These are phyloP conservation scores for Bos indicus DNA, from an alignment of 2,113 vertebrate genomes.

Conservation along the genomic window DNA sequence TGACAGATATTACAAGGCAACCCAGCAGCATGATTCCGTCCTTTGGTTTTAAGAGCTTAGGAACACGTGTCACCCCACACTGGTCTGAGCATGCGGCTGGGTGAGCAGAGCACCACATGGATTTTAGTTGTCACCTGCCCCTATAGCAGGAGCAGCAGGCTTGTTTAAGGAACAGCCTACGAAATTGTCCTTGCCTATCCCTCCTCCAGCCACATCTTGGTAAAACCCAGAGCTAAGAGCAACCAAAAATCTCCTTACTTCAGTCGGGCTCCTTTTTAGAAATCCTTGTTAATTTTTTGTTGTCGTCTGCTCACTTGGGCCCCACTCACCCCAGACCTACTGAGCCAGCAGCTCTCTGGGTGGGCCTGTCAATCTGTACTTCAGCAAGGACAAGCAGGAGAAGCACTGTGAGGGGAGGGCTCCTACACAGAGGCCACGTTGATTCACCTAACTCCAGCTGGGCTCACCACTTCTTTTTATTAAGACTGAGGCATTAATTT, in stretches of 20 bases:
- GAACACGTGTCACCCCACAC: rapidly evolving
- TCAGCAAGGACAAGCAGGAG: background rate
- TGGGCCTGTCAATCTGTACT: background rate
- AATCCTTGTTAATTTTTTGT: background rate
- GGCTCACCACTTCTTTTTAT: constrained; percentile 17
- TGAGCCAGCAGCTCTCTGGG: background rate
- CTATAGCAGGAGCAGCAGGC: no score
- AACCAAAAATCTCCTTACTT: background rate
- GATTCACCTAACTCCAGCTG: background rate
- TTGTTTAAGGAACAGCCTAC: background rate
- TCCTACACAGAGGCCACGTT: background rate
- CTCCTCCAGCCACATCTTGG: background rate
- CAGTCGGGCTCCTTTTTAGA: background rate
- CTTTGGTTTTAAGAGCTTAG: background rate
- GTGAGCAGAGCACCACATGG: background rate
- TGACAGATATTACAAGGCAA: background rate
- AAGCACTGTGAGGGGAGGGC: background rate
- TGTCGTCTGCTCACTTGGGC: background rate
- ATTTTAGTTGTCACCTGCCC: background rate
- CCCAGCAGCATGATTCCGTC: background rate
- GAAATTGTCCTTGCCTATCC: background rate
- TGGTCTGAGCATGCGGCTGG: background rate
- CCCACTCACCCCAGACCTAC: background rate
- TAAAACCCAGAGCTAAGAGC: background rate
- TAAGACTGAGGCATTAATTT: background rate